Base-by-base conservation (phyloP, 2,797 vertebrate genomes). In the Tauraco hartlaubi region DNA sequence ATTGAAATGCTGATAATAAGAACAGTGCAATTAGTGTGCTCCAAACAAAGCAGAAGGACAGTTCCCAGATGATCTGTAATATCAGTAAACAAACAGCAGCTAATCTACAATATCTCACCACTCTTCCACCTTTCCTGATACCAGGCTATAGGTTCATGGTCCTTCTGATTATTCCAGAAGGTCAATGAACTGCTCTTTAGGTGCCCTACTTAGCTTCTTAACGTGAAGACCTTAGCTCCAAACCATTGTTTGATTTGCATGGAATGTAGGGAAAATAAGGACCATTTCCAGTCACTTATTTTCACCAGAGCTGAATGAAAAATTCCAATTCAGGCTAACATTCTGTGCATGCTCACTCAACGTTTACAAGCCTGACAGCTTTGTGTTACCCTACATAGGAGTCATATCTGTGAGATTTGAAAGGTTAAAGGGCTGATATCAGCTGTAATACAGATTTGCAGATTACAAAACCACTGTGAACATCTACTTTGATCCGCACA, bases 381-480 rank as follows among this genome's bases (percentile, higher is more conserved):
- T 94, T 83, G 76, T 89, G 51, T 58, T 92, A 94, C 64, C 84
- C 91, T 83, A 72, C n/a, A 78, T 29, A 83, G 66, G 62, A 94
- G 48, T 78, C 68, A 9, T 75, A 85, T 90, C 87, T 81, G 51
- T 78, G 87, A 95, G 92, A 92, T 90, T 15, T 89, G 75, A 72
- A 88, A 96, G 91, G 94, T 94, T 83, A 94, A 94, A 94, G 84
- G 85, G 82, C 76, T 91, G 79, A 16, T 90, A 95, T 78, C 78
- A 84, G 81, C 75, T 90, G 61, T 93, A 95, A 88, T 72, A 87
- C 90, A 96, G 96, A 96, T 96, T 94, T 94, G 33, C 79, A 92
- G 94, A 95, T 95, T 97, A 95, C 28, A 94, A 75, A 93, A 77
- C 75, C 72, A 64, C 61, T 86, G 75, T 75, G 75, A 93, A 76